These are phyloP conservation scores for Petrosia ficiformis DNA, from an alignment of 37 sponge, comb jelly and placozoan species.

Conservation along the genomic window DNA sequence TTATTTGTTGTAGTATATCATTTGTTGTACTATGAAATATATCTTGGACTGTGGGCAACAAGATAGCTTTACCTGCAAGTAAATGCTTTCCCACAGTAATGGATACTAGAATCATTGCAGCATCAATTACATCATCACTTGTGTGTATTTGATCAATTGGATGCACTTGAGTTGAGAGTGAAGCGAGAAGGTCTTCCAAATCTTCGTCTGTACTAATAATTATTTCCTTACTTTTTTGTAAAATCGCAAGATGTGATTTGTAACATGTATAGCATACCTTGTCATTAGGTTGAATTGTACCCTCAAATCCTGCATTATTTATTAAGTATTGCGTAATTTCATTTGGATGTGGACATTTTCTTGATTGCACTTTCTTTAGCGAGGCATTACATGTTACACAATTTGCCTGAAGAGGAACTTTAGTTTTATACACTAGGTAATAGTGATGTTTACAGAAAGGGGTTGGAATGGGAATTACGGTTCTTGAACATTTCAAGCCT, in stretches of 20 bases:
- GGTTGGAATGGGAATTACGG: not conserved
- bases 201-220: not conserved
- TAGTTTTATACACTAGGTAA: not conserved
- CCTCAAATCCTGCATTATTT: constrained; percentile 3
- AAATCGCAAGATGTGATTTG: constrained; percentile 3
- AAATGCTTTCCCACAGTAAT: not conserved
- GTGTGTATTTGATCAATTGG: not conserved
- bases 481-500: not conserved
- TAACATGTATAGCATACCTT: constrained; percentile 10
- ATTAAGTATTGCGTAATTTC: not conserved
- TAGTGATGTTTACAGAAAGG: constrained; percentile 12
- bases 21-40: not conserved
- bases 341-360: constrained; percentile 1
- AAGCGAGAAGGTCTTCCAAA: not conserved
- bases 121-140: not conserved
- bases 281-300: not conserved
- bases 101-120: not conserved
- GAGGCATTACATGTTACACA: constrained; percentile 3
- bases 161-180: not conserved
- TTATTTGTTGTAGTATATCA: not conserved
- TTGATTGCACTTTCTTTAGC: not conserved
- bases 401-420: not conserved
- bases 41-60: constrained; percentile 4
- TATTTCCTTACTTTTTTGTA: not conserved
- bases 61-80: not conserved